Evolutionary conservation across 2,797 vertebrate species (phyloP), one percentile per base, ranked within the genome.

Genomic region (Natrix natrix): DNA sequence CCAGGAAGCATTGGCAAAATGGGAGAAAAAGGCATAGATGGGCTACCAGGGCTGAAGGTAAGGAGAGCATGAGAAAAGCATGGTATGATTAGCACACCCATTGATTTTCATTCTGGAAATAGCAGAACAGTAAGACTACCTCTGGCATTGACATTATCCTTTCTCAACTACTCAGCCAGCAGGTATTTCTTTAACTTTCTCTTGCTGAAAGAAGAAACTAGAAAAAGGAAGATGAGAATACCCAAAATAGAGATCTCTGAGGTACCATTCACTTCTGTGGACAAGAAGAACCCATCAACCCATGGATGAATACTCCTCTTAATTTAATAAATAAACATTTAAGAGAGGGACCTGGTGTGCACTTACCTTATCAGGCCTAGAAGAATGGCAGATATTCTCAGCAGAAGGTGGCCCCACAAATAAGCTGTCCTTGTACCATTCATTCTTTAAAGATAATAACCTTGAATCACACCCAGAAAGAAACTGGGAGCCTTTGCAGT

Each of bases 11-110:
- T 4, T 0, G 98, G 98, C 59, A 96, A 96, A 91, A 98, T 93
- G 86, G 99, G 99, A 94, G 98, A 99, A 69, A 97, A 97, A 0
- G 99, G 99, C 93, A 94, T 97, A 91, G 98, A 98, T 3, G 98
- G 99, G 26, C 37, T 78, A 24, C 87, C 91, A 57, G 87, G 87
- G 7, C 37, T 97, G 14, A 98, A 99, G 98, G 99, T 99, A 96
- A 95, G 48, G 0, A 11, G 1, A 52, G 6, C 16, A 59, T 32
- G 37, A 55, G n/a, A 74, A 56, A 55, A n/a, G 32, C 24, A 88
- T 17, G 24, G 1, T 22, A 88, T 17, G 24, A 37, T 74, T 66
- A 48, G 1, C 63, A 90, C 54, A 69, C 8, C 2, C 20, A 1
- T 22, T 48, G 1, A 24, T 83, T 83, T 48, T 83, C 1, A 83